A percentile compares a stretch with the other conserved stretches of the same genome.
Evolutionary conservation across 1,140 invertebrate species (phyloP).

Genomic region (Caenorhabditis tropicalis): DNA sequence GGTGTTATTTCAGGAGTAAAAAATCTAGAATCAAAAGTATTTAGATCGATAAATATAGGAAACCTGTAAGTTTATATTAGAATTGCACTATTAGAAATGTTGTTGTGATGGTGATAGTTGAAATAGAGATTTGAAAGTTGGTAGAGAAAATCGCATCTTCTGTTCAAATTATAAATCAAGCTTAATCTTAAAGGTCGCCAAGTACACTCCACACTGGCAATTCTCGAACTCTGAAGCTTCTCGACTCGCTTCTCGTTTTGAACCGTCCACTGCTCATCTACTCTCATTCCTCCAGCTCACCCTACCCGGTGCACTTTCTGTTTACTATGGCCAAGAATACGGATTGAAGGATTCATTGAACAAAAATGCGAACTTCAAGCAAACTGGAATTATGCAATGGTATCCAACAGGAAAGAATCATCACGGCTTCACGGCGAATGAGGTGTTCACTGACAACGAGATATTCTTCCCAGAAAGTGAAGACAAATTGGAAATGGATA

Average conservation of each 20-base stretch:
- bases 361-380: background rate
- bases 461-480: constrained; percentile 52
- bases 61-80: background rate
- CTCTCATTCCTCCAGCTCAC: constrained; percentile 55
- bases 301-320: constrained; percentile 58
- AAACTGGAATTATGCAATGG: constrained; percentile 59
- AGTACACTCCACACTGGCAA: constrained; percentile 52
- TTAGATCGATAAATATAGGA: constrained; percentile 21
- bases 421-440: constrained; percentile 59
- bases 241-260: constrained; percentile 53
- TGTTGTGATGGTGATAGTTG: background rate
- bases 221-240: constrained; percentile 46
- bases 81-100: background rate
- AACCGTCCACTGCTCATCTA: constrained; percentile 37
- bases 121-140: background rate
- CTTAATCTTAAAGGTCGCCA: background rate
- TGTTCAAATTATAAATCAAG: too few relatives aligned
- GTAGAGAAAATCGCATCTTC: too few relatives aligned
- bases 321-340: constrained; percentile 61
- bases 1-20: background rate
- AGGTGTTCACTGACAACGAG: constrained; percentile 13
- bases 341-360: constrained; percentile 47
- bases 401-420: constrained; percentile 39
- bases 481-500: constrained; percentile 21
- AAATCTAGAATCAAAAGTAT: background rate